A percentile compares a stretch with the other conserved stretches of the same genome.
Evolutionary conservation across 1,140 invertebrate genomes (phyloP).

Genomic region (Helicoverpa zea): DNA sequence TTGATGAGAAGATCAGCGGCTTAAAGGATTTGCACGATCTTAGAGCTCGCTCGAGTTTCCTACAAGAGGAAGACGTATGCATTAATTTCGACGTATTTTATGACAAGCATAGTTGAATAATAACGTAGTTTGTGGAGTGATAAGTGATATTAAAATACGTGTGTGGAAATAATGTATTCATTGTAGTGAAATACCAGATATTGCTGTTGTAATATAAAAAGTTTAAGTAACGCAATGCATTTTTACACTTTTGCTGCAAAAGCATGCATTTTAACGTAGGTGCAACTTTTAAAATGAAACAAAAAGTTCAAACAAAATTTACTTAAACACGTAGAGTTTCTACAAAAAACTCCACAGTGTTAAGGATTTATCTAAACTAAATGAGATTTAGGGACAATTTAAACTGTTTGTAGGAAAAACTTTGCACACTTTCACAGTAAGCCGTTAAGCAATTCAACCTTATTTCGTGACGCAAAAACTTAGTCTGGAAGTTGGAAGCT

Average conservation of each 20-base stretch:
- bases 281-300: neutral
- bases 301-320: neutral
- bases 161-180: too few relatives aligned
- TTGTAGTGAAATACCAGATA: too few relatives aligned
- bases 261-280: neutral
- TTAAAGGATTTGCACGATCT: neutral
- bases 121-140: neutral
- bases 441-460: constrained; percentile 6
- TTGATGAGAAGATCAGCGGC: neutral
- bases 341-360: constrained; percentile 2
- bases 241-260: neutral
- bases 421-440: constrained; percentile 5
- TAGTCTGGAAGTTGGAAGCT: neutral
- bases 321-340: neutral
- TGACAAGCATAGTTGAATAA: neutral
- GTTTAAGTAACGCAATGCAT: neutral
- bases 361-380: constrained; percentile 41
- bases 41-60: neutral
- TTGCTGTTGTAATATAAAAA: neutral
- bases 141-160: too few relatives aligned
- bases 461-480: constrained; percentile 28
- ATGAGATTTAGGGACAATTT: constrained; percentile 29
- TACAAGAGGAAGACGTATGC: too few relatives aligned
- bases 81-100: too few relatives aligned
- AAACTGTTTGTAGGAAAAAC: constrained; percentile 33